Base-by-base conservation (phyloP, 2,888 invertebrate genomes). In the Melanostoma scalare region DNA sequence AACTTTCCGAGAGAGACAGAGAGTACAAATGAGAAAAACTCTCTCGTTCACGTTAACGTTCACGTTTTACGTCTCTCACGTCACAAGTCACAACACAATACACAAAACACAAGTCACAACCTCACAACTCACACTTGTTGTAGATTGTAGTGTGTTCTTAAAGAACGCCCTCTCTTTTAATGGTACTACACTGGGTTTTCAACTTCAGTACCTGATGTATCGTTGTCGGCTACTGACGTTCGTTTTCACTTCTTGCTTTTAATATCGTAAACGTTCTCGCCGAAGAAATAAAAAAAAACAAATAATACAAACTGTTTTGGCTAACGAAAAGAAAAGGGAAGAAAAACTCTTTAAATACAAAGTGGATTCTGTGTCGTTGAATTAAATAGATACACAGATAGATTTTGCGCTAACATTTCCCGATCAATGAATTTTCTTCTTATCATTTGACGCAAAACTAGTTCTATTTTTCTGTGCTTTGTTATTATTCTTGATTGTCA, bases 141-240 rank as follows among this genome's bases (percentile, higher is more conserved):
- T 77, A 44, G 46, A 33, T 30, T 35, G 33, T 10, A 10, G n/a
- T 50, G 46, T 61, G 63, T 84, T 79, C 79, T 78, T 78, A 84
- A 79, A 78, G 79, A 79, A 79, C 69, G 74, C 65, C 79, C 68
- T 65, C 84, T 84, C 84, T 84, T 84, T 74, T 84, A 84, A 79
- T 75, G 71, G 69, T 60, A 61, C 74, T 75, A 79, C 84, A 69
- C 71, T 71, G 65, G 31, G 52, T 67, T 71, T 79, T 35, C 33
- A 50, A 68, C 65, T 61, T 75, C 79, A 84, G 84, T 84, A 84
- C 74, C 74, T 84, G 69, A 79, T 56, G 74, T 84, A 48, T 71
- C 74, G 84, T 61, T 79, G 84, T 75, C 69, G 78, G 65, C 63
- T 74, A 71, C 53, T 77, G 77, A 77, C 68, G 78, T 82, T 61